Evolutionary conservation across 2,113 vertebrate genomes (phyloP), one percentile per base, ranked within the genome.

Genomic region (Lepisosteus osseus): DNA sequence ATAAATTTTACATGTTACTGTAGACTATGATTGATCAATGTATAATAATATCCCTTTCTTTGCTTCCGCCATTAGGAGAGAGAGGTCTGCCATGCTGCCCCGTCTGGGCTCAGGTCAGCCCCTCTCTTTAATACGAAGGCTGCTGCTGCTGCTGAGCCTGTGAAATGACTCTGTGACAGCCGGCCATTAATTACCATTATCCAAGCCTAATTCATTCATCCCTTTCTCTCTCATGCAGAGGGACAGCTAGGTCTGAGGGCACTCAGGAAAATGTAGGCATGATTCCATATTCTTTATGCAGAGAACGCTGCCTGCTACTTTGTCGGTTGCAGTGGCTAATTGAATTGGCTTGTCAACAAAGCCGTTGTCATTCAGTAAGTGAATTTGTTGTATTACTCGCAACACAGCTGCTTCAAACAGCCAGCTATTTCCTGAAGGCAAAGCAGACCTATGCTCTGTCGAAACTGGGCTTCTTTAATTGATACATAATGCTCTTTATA

Each of bases 301-400:
- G 86, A 85, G 80, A 87, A 85, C 63, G 80, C 89, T 88, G 90
- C 87, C 80, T 84, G 88, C 86, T 89, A 91, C 92, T 92, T 88
- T 89, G 91, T 90, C 87, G 92, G 91, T 90, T 88, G 90, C 91
- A 88, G 87, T 89, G 89, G 89, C 91, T 94, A 94, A 94, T 95
- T 95, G 92, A 94, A 94, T 95, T 94, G 94, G 93, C 93, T 94
- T 94, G 92, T 93, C 93, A 94, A 94, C 94, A 95, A 94, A 95
- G 93, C 91, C 91, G 90, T 92, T 93, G 93, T 92, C 92, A 94
- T 93, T 94, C 92, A 93, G 90, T 91, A 90, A 93, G 91, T 94
- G 92, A 92, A 91, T 93, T 93, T 93, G 90, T 92, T 92, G 92
- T 91, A 87, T 86, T 91, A 89, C 89, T 91, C 83, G 64, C 85